Percentiles rank a stretch among this genome's conserved stretches.
Evolutionary conservation across 2,797 vertebrate genomes (phyloP).

Genomic region (Choloepus didactylus): DNA sequence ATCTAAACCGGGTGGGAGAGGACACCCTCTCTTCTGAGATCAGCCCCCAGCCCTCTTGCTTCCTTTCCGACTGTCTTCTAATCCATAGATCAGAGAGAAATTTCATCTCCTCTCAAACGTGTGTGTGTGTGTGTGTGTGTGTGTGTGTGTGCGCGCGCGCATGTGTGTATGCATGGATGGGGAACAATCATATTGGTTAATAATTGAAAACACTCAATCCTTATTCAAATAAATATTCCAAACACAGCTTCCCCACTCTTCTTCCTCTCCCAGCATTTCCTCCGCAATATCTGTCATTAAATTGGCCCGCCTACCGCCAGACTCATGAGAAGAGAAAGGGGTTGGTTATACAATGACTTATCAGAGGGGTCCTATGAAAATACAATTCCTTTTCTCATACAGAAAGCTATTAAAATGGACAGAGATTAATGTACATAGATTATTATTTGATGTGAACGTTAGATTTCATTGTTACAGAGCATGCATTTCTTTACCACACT

Average conservation of each 20-base stretch:
- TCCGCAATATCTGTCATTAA: background rate
- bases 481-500: background rate
- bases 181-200: background rate
- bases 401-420: background rate
- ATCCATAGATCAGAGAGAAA: background rate
- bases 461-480: background rate
- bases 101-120: background rate
- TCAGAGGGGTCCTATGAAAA: background rate
- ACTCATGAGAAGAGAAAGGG: background rate
- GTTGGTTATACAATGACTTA: background rate
- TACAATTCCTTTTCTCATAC: background rate
- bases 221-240: too few relatives aligned
- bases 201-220: background rate
- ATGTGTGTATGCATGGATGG: background rate
- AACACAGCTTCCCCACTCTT: background rate
- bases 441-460: background rate
- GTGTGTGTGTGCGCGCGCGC: too few relatives aligned
- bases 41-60: background rate
- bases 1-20: background rate
- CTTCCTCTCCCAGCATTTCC: constrained; percentile 11
- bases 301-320: background rate
- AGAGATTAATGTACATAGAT: background rate
- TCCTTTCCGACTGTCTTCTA: constrained; percentile 3
- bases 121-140: too few relatives aligned
- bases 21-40: background rate